Base-by-base conservation (phyloP, 2,113 vertebrate genomes). In the Motacilla tschutschensis region DNA sequence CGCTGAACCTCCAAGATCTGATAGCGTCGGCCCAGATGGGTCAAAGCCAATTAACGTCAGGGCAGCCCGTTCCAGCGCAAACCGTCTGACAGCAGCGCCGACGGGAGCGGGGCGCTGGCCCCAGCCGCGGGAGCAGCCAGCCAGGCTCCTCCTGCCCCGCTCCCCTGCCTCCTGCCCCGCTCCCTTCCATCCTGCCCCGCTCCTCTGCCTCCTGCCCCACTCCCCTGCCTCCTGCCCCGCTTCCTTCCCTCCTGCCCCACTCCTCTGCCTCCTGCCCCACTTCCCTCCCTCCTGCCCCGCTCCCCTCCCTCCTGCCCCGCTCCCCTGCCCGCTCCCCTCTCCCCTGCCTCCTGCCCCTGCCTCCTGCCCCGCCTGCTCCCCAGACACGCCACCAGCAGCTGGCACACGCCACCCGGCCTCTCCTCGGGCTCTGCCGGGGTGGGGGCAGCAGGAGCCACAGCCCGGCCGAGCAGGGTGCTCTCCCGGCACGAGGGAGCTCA, bases 31-130 rank as follows among this genome's bases (percentile, higher is more conserved):
- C 84, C 73, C 84, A 74, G 69, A 80, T 65, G 78, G 91, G 64
- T 88, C 87, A 88, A 14, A 80, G 31, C 20, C 31, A 35, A 83
- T 91, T 21, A 93, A 10, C 43, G n/a, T 77, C 91, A 87, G 53
- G 44, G 15, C 41, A 33, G 38, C 16, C 4, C 24, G 6, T 51
- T 63, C 20, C 9, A 17, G 71, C 17, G 72, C 51, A 60, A 58
- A 29, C 6, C n/a, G 0, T 19, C 51, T 2, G 71, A 59, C 2
- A 20, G 25, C 41, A 53, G 71, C 46, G 48, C 79, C 51, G 65
- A 12, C 1, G 0, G 19, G 58, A 60, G 25, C 15, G 0, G 0
- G 40, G 51, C 5, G 0, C 73, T n/a, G 60, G 62, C 53, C 69
- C 41, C 28, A 6, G 33, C 29, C 1, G 0, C 28, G 29, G 87